Evolutionary conservation across 1,140 invertebrate genomes (phyloP), one percentile per base, ranked within the genome.

Genomic region (Procambarus clarkii): DNA sequence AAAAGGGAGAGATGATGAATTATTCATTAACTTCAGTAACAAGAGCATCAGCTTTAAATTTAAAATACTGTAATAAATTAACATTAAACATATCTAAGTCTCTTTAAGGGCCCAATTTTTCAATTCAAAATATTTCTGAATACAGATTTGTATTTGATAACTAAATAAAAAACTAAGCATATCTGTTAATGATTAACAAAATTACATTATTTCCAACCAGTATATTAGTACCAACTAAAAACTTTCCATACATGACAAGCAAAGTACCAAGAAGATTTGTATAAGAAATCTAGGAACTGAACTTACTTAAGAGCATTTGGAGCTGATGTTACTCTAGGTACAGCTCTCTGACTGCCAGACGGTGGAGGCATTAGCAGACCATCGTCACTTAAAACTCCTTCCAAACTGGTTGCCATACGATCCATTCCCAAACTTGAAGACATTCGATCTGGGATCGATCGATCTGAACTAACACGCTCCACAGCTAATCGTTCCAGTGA

Each of bases 281-380:
- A 9, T 21, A 34, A 34, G 21, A 34, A 74, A 21, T 7, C 11
- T 64, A 64, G 18, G 21, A 74, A 69, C 21, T 74, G 24, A 34
- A 92, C 92, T 93, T 84, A 93, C 92, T 93, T 93, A 69, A 90
- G 88, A 45, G 88, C 86, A 76, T 92, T 92, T 7, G 91, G 91
- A 18, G 91, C 90, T n/a, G 91, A 92, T 11, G 91, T 86, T 2
- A 90, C 92, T 71, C 92, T 86, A 2, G 91, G 88, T 2, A 92
- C 87, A 44, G 86, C 87, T 21, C 92, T 85, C 13, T 64, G 83
- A 76, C 54, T 76, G 58, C 76, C 44, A 5, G 82, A 64, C 0
- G 90, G 90, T 4, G 90, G 90, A 8, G 89, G 89, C 90, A 91
- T 91, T 11, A 91, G 77, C 0, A 82, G 50, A 15, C 86, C 86